phyloP scores from a whole-genome alignment of 2,797 vertebrate genomes.

The Xenentodon cancila region DNA sequence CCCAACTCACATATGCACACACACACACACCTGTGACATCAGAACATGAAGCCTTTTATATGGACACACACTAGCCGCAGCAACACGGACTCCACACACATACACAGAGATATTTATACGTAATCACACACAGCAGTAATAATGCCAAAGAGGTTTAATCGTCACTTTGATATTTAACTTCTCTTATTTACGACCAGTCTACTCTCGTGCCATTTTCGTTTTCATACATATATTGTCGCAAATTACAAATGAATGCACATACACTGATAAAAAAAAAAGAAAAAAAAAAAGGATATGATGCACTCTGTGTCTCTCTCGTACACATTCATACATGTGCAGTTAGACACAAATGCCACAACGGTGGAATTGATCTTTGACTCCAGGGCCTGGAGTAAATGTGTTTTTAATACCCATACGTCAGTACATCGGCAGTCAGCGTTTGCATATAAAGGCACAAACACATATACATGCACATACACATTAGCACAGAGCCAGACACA shows the following conservation, averaged over 20 bases:
- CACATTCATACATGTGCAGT: slow-evolving; percentile 3
- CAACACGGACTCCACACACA: slow-evolving; percentile 19
- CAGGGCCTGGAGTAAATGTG: slow-evolving; percentile 37
- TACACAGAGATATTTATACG: slow-evolving; percentile 12
- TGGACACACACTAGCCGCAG: slow-evolving; percentile 22
- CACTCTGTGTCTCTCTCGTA: neutral
- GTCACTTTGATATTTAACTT: slow-evolving; percentile 67
- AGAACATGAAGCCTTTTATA: slow-evolving; percentile 43
- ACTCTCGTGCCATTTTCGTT: slow-evolving; percentile 52
- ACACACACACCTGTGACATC: slow-evolving; percentile 51
- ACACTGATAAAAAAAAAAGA: slow-evolving; percentile 4
- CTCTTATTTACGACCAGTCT: slow-evolving; percentile 78
- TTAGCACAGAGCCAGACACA: slow-evolving; percentile 26
- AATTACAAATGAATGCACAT: slow-evolving; percentile 23
- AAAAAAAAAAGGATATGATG: neutral
- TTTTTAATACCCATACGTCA: slow-evolving; percentile 68
- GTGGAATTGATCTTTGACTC: slow-evolving; percentile 39
- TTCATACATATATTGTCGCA: slow-evolving; percentile 28
- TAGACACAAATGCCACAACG: slow-evolving; percentile 15
- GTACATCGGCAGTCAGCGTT: slow-evolving; percentile 53
- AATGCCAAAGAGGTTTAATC: slow-evolving; percentile 65
- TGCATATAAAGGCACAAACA: slow-evolving; percentile 58
- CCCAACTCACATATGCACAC: slow-evolving; percentile 66
- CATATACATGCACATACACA: slow-evolving; percentile 29
- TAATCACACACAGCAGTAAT: slow-evolving; percentile 27